Conservation (phyloP, 2,113 vertebrate genomes). For the Dinomys branickii region DNA sequence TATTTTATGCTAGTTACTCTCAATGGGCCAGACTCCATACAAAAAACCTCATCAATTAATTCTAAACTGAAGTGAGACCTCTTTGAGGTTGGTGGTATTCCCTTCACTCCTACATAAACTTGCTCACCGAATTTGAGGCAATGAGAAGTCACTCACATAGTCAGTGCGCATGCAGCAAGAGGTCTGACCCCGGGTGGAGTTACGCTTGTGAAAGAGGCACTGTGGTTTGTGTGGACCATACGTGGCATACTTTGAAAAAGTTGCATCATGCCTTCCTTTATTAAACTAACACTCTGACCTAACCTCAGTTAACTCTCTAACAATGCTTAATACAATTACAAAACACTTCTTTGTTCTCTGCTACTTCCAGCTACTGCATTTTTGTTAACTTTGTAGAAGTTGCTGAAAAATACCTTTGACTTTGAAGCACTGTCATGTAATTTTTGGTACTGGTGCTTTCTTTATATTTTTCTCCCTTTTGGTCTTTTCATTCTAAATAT, state of each 20-base stretch:
- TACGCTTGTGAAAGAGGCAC: background rate
- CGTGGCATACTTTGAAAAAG: background rate
- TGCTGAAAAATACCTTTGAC: background rate
- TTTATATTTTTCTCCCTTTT: background rate
- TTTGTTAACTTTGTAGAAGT: background rate
- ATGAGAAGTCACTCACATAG: background rate
- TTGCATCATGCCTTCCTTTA: background rate
- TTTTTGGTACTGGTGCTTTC: background rate
- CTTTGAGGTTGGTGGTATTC: background rate
- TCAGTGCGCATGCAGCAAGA: background rate
- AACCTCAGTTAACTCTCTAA: background rate
- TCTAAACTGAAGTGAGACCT: background rate
- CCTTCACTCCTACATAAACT: background rate
- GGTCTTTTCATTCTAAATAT: background rate
- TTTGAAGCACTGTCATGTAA: background rate
- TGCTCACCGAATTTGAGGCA: background rate
- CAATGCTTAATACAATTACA: background rate
- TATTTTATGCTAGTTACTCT: background rate
- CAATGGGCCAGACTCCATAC: background rate
- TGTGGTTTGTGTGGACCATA: background rate
- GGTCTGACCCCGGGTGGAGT: background rate
- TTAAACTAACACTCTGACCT: background rate
- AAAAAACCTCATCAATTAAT: background rate
- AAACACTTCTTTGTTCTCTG: background rate
- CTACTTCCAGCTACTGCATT: background rate